These are phyloP conservation scores for Psylliodes chrysocephalus DNA, from an alignment of 2,888 invertebrate species.

Conservation along the genomic window DNA sequence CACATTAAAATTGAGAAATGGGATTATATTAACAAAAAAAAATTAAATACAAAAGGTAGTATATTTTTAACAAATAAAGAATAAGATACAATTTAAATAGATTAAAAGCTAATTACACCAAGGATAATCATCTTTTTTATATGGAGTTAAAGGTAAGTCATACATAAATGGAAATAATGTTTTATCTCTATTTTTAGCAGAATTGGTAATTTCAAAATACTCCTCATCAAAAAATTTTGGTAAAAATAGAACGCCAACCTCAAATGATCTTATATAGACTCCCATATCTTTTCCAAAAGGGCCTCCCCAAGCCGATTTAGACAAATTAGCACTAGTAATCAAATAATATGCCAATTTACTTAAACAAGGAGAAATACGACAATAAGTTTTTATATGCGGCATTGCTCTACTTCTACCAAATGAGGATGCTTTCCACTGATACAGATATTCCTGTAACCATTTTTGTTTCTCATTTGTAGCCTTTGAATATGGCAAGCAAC, in stretches of 20 bases:
- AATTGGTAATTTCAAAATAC: constrained; percentile 57
- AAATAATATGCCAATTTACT: constrained; percentile 82
- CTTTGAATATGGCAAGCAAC: constrained; percentile 84
- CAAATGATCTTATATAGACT: constrained; percentile 83
- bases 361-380: constrained; percentile 76
- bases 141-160: constrained; percentile 82
- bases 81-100: constrained; percentile 9
- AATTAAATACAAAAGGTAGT: neutral
- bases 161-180: constrained; percentile 77
- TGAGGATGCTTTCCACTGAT: constrained; percentile 84
- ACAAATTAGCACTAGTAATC: constrained; percentile 93
- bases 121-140: constrained; percentile 74
- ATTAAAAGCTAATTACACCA: constrained; percentile 62
- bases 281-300: constrained; percentile 65
- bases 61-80: constrained; percentile 7
- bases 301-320: constrained; percentile 97
- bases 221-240: constrained; percentile 83
- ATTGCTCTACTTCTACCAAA: constrained; percentile 82
- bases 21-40: neutral
- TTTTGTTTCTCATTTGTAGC: constrained; percentile 81
- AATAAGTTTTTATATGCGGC: constrained; percentile 96
- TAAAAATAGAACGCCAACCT: constrained; percentile 89
- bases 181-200: constrained; percentile 52
- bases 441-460: constrained; percentile 81
- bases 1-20: too few species aligned